Evolutionary conservation across 2,888 invertebrate genomes (phyloP).

Genomic region (Eurytoma adleriae): DNA sequence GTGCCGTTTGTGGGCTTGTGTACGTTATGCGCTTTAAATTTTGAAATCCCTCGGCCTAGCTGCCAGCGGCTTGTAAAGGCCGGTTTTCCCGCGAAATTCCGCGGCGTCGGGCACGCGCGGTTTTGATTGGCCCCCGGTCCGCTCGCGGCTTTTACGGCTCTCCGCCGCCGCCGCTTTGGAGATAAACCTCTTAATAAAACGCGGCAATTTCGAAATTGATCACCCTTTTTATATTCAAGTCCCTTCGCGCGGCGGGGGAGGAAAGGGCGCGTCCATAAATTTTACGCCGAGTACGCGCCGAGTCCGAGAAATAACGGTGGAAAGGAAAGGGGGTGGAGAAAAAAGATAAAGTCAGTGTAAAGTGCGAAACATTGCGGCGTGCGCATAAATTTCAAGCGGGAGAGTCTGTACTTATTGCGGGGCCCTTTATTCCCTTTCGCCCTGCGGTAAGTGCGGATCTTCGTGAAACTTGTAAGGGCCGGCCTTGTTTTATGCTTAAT

Average conservation of each 20-base stretch:
- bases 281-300: background rate
- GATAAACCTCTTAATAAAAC: conserved; percentile 38
- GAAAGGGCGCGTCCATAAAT: background rate
- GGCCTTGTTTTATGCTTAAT: no score
- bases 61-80: background rate
- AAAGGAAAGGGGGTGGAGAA: background rate
- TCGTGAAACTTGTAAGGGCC: no score
- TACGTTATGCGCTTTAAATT: conserved; percentile 48
- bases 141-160: background rate
- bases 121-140: conserved; percentile 33
- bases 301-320: background rate
- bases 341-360: conserved; percentile 10
- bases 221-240: conserved; percentile 15
- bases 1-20: background rate
- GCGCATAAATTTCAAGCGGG: no score
- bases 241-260: background rate
- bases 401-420: no score
- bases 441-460: no score
- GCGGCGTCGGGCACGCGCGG: background rate
- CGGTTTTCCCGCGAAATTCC: conserved; percentile 4
- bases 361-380: background rate
- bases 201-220: conserved; percentile 39
- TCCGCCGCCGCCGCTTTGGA: background rate
- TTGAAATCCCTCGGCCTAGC: conserved; percentile 28
- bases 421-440: no score